Evolutionary conservation across 2,797 vertebrate species (phyloP), one percentile per base, ranked within the genome.

Genomic region (Brachyrhaphis roseni): DNA sequence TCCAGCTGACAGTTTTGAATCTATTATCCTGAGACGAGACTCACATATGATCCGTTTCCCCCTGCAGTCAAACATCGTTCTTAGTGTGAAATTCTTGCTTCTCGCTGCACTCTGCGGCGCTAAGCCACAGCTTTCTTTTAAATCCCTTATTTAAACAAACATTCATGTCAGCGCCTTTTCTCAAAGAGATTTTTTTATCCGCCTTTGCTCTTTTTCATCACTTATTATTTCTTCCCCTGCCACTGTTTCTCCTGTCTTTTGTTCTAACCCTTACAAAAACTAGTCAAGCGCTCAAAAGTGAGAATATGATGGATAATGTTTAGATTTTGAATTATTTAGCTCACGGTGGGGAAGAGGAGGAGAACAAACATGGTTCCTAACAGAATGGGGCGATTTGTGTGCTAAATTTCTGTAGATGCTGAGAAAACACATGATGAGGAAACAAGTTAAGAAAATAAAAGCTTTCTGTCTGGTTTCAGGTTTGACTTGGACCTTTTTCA

Each of bases 61-160:
- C 41, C 34, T 51, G 53, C 71, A 72, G 64, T 28, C 72, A 46
- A 53, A 71, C 45, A 26, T 73, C n/a, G 20, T 12, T 68, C 41
- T 71, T 8, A 7, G 20, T 23, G 59, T 53, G 34, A 74, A 53
- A 23, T 23, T 75, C 75, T n/a, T 2, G 18, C 73, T 64, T 15
- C 11, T 72, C 62, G 36, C 51, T 76, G 75, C 39, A 46, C 78
- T 77, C 46, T 45, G 64, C 49, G 28, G 55, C 64, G 75, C 79
- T 82, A 15, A 84, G 73, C 77, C 70, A 39, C 39, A 0, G 59
- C 31, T 74, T 76, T 59, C 47, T 15, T 62, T 4, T 75, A 53
- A 88, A 84, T 39, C 59, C 79, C 12, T 55, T 72, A 46, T 79
- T 78, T 74, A 82, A 78, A 74, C 72, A 83, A 76, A 82, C 75